Evolutionary conservation across 2,797 vertebrate species (phyloP).

Genomic region (Danio albolineatus): DNA sequence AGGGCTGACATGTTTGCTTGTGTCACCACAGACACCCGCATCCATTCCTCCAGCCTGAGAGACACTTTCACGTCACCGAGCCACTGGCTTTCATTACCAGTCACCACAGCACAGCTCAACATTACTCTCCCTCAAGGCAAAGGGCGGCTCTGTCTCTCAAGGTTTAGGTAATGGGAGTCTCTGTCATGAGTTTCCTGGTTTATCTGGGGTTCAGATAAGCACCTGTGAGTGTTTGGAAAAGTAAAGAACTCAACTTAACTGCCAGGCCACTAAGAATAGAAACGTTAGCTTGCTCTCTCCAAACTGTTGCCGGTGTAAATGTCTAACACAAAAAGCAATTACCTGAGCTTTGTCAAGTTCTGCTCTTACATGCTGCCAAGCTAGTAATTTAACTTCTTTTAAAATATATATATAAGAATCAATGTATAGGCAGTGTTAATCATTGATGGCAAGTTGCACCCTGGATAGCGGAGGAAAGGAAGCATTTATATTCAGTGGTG

Average conservation of each 20-base stretch:
- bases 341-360: slow-evolving; percentile 41
- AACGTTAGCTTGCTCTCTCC: not conserved
- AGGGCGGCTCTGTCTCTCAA: slow-evolving; percentile 39
- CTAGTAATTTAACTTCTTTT: slow-evolving; percentile 14
- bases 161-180: slow-evolving; percentile 39
- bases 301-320: slow-evolving; percentile 17
- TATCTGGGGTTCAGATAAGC: slow-evolving; percentile 38
- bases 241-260: slow-evolving; percentile 4
- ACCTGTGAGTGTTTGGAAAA: slow-evolving; percentile 32
- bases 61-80: slow-evolving; percentile 33
- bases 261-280: slow-evolving; percentile 30
- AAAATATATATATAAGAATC: not conserved
- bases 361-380: slow-evolving; percentile 32
- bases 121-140: slow-evolving; percentile 40
- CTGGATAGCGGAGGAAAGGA: not conserved
- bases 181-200: slow-evolving; percentile 20
- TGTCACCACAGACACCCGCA: slow-evolving; percentile 37
- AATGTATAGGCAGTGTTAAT: not conserved
- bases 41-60: slow-evolving; percentile 30
- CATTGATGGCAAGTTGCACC: slow-evolving; percentile 20
- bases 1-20: slow-evolving; percentile 18
- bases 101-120: slow-evolving; percentile 17
- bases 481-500: not conserved
- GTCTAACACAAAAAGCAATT: slow-evolving; percentile 32
- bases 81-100: slow-evolving; percentile 50